phyloP scores from a whole-genome alignment of 2,797 vertebrate genomes.

The Sebastes itinus region DNA sequence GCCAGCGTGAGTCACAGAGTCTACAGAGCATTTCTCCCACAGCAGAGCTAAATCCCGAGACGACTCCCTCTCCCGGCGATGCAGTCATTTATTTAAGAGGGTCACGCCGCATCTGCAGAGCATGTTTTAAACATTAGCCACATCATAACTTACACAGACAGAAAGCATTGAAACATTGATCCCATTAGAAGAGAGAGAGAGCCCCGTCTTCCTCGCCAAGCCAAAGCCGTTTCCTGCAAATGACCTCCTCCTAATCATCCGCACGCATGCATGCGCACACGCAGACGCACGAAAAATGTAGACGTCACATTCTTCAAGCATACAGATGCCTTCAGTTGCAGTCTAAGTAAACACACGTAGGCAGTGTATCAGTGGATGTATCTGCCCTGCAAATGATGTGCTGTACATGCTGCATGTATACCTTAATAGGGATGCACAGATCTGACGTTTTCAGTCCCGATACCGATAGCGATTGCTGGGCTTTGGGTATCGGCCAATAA shows the following conservation, averaged over 20 bases:
- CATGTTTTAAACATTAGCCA: conserved; percentile 79
- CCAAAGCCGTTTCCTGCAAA: conserved; percentile 33
- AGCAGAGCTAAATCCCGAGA: conserved; percentile 62
- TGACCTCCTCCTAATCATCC: conserved; percentile 23
- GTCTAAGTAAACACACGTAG: not conserved
- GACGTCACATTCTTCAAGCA: not conserved
- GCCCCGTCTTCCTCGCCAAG: conserved; percentile 19
- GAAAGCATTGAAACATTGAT: conserved; percentile 58
- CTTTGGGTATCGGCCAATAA: too few species aligned
- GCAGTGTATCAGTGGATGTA: not conserved
- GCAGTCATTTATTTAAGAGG: conserved; percentile 75
- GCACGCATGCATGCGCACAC: not conserved
- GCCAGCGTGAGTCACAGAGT: conserved; percentile 37
- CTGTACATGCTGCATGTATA: not conserved
- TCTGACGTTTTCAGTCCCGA: rapidly evolving
- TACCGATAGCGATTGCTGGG: not conserved
- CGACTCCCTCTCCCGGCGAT: conserved; percentile 47
- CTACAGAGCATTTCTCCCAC: conserved; percentile 37
- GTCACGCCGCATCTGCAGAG: conserved; percentile 63
- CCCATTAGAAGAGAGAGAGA: conserved; percentile 51
- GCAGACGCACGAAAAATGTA: not conserved
- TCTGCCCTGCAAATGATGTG: not conserved
- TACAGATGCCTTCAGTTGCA: not conserved
- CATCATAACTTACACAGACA: conserved; percentile 59
- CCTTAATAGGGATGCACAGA: not conserved